phyloP scores from a whole-genome alignment of 2,888 invertebrate species.

The Plemyria rubiginata region DNA sequence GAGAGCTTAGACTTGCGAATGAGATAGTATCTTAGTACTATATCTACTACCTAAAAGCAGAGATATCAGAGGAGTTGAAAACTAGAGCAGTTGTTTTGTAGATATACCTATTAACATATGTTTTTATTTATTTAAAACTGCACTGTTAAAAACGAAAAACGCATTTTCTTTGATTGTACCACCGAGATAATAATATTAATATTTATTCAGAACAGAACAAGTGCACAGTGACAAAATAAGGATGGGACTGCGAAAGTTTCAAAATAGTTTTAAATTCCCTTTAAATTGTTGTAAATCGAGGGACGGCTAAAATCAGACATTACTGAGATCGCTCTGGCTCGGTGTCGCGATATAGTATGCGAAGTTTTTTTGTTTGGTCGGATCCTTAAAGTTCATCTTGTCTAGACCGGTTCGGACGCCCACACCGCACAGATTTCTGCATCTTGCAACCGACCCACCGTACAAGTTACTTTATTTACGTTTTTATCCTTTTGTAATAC shows the following conservation, averaged over 20 bases:
- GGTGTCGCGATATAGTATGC: constrained; percentile 67
- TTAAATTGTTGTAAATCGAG: constrained; percentile 50
- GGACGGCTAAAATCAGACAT: constrained; percentile 59
- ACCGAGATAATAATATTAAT: too few species aligned
- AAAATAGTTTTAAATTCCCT: constrained; percentile 39
- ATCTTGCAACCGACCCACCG: constrained; percentile 80
- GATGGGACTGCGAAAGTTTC: too few species aligned
- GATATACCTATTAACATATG: too few species aligned
- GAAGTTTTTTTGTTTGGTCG: constrained; percentile 76
- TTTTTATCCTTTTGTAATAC: constrained; percentile 80
- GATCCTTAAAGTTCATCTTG: constrained; percentile 82
- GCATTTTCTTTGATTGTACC: constrained; percentile 35
- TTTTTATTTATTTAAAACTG: too few species aligned
- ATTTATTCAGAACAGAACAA: too few species aligned
- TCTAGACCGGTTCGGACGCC: constrained; percentile 80
- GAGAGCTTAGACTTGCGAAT: constrained; percentile 3
- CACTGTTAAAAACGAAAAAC: neutral
- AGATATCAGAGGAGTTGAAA: neutral
- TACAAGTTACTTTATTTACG: constrained; percentile 79
- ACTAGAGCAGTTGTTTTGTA: too few species aligned
- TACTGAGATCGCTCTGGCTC: constrained; percentile 63
- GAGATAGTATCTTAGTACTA: neutral
- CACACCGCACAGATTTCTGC: constrained; percentile 83
- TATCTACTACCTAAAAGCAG: neutral
- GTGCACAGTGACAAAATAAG: too few species aligned